Conservation (phyloP, 2,113 vertebrate species). For the Gobio gobio region DNA sequence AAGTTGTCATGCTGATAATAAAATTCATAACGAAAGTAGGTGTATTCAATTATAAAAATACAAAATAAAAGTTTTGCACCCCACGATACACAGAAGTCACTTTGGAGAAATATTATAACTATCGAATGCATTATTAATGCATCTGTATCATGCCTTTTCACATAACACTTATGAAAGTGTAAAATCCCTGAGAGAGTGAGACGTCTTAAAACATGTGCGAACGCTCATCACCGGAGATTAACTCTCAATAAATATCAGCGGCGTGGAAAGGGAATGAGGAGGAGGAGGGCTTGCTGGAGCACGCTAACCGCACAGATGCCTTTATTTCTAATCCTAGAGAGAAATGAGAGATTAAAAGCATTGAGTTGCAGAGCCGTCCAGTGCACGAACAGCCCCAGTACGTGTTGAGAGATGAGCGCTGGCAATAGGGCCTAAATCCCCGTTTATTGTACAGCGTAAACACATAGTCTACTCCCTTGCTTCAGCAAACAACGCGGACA, state of each 20-base stretch:
- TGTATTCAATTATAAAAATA: not conserved
- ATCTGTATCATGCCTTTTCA: slow-evolving; percentile 23
- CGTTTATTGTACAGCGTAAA: slow-evolving; percentile 55
- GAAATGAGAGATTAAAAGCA: slow-evolving; percentile 76
- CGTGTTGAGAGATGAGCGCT: slow-evolving; percentile 75
- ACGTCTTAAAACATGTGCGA: slow-evolving; percentile 53
- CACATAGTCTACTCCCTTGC: slow-evolving; percentile 34
- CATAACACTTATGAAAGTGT: slow-evolving; percentile 32
- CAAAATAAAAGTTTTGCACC: not conserved
- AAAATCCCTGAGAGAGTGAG: slow-evolving; percentile 29
- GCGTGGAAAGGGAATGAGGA: slow-evolving; percentile 51
- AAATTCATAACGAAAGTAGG: not conserved
- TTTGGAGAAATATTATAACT: slow-evolving; percentile 1
- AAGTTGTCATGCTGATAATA: not conserved
- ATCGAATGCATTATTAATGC: slow-evolving; percentile 25
- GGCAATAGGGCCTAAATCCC: slow-evolving; percentile 73
- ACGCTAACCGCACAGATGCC: slow-evolving; percentile 48
- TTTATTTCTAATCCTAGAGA: slow-evolving; percentile 62
- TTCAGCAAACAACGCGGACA: slow-evolving; percentile 49
- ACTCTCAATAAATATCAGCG: slow-evolving; percentile 52
- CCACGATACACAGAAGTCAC: not conserved
- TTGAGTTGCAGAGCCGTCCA: slow-evolving; percentile 72
- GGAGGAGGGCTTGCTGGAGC: slow-evolving; percentile 53
- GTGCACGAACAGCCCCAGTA: slow-evolving; percentile 68
- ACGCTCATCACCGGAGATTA: slow-evolving; percentile 56